Evolutionary conservation across 2,113 vertebrate genomes (phyloP).

Genomic region (Nothocercus julius): DNA sequence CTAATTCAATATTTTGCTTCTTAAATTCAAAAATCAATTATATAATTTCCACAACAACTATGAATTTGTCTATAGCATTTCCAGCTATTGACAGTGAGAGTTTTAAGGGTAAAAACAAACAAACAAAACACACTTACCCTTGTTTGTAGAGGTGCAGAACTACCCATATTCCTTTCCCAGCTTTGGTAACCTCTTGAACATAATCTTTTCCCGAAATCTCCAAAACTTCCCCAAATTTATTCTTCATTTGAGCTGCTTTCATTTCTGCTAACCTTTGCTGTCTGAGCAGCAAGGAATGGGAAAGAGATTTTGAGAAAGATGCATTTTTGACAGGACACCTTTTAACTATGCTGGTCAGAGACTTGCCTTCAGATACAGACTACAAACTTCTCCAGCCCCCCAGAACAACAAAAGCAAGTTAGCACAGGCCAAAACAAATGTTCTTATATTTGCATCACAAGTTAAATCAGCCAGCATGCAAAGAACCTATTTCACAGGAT

Average conservation of each 20-base stretch:
- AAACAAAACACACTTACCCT: constrained; percentile 80
- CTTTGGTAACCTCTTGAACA: constrained; percentile 93
- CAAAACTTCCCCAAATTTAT: constrained; percentile 86
- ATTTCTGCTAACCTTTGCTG: constrained; percentile 92
- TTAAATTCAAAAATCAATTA: background rate
- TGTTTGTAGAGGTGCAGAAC: constrained; percentile 96
- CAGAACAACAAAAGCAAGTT: background rate
- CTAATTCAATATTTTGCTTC: background rate
- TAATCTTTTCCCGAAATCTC: constrained; percentile 98
- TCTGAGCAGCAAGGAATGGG: constrained; percentile 67
- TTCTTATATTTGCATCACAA: background rate
- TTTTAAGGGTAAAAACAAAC: background rate
- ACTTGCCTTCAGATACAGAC: background rate
- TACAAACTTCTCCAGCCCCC: background rate
- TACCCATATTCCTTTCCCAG: constrained; percentile 91
- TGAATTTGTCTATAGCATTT: background rate
- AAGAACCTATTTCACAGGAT: background rate
- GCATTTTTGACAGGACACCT: background rate
- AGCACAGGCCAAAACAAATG: background rate
- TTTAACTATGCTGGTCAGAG: background rate
- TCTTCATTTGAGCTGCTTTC: constrained; percentile 89
- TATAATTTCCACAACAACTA: background rate
- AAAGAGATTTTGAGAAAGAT: background rate
- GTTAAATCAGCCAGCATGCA: background rate
- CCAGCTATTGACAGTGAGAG: background rate